phyloP scores from a whole-genome alignment of 2,797 vertebrate species.

The Hydrocynus forskahlii region DNA sequence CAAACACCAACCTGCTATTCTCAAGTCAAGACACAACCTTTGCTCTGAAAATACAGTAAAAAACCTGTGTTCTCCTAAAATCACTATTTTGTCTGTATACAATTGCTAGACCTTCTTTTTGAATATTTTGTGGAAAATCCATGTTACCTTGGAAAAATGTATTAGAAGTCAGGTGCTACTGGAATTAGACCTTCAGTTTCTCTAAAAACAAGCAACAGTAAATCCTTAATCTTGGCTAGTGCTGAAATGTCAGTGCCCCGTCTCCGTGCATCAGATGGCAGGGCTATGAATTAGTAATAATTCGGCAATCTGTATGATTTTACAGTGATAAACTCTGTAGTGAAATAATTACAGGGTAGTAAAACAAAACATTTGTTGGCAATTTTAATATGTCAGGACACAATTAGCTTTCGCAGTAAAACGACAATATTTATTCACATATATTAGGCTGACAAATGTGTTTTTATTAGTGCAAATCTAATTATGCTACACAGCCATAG shows the following conservation, averaged over 20 bases:
- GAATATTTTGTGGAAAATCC: background rate
- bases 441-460: conserved; percentile 56
- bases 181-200: conserved; percentile 25
- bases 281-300: conserved; percentile 46
- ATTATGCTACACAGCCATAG: conserved; percentile 46
- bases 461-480: conserved; percentile 49
- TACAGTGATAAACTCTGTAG: conserved; percentile 36
- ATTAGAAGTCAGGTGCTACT: background rate
- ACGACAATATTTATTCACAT: conserved; percentile 49
- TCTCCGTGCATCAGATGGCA: conserved; percentile 33
- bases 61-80: conserved; percentile 14
- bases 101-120: conserved; percentile 10
- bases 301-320: conserved; percentile 38
- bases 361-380: conserved; percentile 49
- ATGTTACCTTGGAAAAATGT: conserved; percentile 2
- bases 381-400: conserved; percentile 49
- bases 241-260: conserved; percentile 33
- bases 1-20: conserved; percentile 23
- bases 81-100: conserved; percentile 6
- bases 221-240: conserved; percentile 17
- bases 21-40: conserved; percentile 20
- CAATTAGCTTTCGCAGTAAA: conserved; percentile 53
- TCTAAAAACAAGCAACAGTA: conserved; percentile 25
- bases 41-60: conserved; percentile 17
- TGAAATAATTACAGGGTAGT: conserved; percentile 35